Evolutionary conservation across 2,113 vertebrate species (phyloP).

Genomic region (Elephantulus edwardii): DNA sequence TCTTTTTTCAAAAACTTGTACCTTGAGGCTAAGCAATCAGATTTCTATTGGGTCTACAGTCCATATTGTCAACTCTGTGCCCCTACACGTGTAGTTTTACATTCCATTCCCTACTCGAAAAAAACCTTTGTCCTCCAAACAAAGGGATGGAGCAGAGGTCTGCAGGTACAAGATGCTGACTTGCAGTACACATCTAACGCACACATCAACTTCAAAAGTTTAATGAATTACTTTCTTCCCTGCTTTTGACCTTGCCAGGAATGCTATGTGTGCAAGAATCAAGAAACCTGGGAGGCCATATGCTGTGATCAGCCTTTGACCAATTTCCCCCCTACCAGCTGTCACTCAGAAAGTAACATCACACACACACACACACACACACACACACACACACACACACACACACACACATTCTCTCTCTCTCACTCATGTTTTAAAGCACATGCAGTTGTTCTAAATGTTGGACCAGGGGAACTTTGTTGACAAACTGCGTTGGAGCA

Average conservation of each 20-base stretch:
- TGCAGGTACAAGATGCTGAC: conserved; percentile 41
- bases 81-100: neutral
- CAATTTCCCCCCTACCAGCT: conserved; percentile 37
- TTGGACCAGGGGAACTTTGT: neutral
- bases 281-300: conserved; percentile 60
- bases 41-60: neutral
- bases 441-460: neutral
- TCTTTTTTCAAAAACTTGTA: neutral
- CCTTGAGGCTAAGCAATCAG: neutral
- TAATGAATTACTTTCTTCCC: conserved; percentile 36
- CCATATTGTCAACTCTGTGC: conserved; percentile 28
- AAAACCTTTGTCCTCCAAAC: neutral
- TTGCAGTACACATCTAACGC: neutral
- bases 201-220: neutral
- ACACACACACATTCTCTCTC: no score
- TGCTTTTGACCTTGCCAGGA: conserved; percentile 65
- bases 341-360: conserved; percentile 43
- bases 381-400: no score
- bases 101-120: neutral
- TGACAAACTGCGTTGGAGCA: neutral
- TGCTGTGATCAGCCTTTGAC: conserved; percentile 60
- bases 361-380: neutral
- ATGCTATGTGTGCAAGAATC: conserved; percentile 39
- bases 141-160: neutral
- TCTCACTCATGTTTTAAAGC: conserved; percentile 11